Evolutionary conservation across 2,888 invertebrate species (phyloP).

Genomic region (Pseudeuparius sepicola): DNA sequence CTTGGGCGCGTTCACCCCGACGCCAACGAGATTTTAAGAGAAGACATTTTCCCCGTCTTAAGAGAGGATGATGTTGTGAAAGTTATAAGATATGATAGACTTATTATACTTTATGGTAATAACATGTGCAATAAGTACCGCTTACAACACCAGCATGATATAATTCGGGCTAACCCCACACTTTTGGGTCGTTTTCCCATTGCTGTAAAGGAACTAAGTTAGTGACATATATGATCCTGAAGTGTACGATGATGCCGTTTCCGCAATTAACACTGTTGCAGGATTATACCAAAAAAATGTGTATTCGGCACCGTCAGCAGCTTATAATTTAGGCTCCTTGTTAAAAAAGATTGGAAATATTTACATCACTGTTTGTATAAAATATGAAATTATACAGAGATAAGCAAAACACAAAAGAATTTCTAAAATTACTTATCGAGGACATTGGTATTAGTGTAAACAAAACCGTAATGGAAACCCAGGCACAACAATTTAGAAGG

Average conservation of each 20-base stretch:
- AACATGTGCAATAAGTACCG: conserved; percentile 12
- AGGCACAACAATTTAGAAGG: conserved; percentile 11
- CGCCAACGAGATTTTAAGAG: conserved; percentile 7
- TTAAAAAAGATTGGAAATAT: conserved; percentile 14
- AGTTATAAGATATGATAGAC: conserved; percentile 11
- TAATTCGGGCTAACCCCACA: conserved; percentile 12
- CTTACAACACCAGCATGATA: conserved; percentile 10
- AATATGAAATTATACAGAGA: conserved; percentile 10
- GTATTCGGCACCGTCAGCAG: conserved; percentile 14
- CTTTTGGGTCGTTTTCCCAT: conserved; percentile 13
- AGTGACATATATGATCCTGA: conserved; percentile 8
- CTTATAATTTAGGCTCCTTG: conserved; percentile 12
- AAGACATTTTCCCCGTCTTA: conserved; percentile 10
- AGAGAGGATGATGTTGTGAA: conserved; percentile 10
- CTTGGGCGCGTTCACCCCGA: conserved; percentile 12
- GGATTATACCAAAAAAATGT: no score
- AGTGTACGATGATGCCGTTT: conserved; percentile 11
- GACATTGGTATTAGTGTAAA: conserved; percentile 12
- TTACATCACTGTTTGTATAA: conserved; percentile 12
- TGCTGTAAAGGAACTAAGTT: conserved; percentile 7
- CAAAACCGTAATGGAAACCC: conserved; percentile 11
- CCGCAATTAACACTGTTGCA: conserved; percentile 10
- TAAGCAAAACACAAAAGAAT: conserved; percentile 15
- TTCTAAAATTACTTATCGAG: conserved; percentile 14
- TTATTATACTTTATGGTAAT: conserved; percentile 14